Evolutionary conservation across 1,140 invertebrate genomes (phyloP).

Genomic region (Drosophila seguyi): DNA sequence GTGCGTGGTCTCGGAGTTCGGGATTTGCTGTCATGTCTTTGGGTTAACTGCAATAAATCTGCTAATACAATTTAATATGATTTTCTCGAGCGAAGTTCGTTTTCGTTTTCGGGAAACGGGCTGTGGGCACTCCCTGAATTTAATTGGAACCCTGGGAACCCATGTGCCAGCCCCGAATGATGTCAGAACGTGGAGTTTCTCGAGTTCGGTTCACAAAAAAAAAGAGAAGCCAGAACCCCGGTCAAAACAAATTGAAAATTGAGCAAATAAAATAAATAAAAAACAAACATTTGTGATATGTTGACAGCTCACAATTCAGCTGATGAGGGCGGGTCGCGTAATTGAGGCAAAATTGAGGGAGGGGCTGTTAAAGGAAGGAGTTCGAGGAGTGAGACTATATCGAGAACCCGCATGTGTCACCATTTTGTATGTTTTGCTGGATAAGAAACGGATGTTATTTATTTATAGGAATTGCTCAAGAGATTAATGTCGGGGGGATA

Average conservation of each 20-base stretch:
- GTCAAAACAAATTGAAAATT: constrained; percentile 18
- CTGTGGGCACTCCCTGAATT: constrained; percentile 33
- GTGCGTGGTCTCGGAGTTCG: constrained; percentile 53
- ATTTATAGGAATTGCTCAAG: constrained; percentile 22
- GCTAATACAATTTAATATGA: constrained; percentile 75
- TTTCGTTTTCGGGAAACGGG: constrained; percentile 35
- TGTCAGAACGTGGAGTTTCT: constrained; percentile 39
- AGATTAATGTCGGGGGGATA: constrained; percentile 21
- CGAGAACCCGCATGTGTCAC: constrained; percentile 17
- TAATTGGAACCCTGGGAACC: constrained; percentile 43
- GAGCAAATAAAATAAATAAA: constrained; percentile 22
- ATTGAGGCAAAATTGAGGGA: constrained; percentile 11
- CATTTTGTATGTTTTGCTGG: constrained; percentile 12
- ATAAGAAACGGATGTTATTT: constrained; percentile 25
- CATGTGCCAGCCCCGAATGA: constrained; percentile 28
- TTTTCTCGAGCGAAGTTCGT: constrained; percentile 24
- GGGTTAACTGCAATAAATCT: constrained; percentile 73
- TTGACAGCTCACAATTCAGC: constrained; percentile 27
- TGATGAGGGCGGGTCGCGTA: constrained; percentile 11
- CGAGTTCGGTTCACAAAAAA: constrained; percentile 2
- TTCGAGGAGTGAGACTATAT: not conserved
- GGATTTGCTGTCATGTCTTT: constrained; percentile 60
- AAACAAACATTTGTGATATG: constrained; percentile 36
- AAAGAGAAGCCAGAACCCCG: constrained; percentile 3
- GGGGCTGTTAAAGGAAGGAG: not conserved